Evolutionary conservation across 2,888 invertebrate species (phyloP), one percentile per base, ranked within the genome.

Genomic region (Drosophila koepferae): DNA sequence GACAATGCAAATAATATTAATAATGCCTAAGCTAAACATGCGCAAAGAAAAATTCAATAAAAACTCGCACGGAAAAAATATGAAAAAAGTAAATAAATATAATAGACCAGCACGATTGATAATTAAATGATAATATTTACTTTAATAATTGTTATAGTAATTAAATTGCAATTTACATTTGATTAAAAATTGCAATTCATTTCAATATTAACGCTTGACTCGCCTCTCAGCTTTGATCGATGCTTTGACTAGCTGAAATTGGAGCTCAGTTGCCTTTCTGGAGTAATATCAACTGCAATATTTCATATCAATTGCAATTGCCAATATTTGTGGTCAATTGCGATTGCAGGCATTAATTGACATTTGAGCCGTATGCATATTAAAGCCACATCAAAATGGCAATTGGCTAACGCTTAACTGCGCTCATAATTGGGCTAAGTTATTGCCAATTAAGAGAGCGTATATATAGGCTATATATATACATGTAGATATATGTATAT

Each of bases 401-500:
- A 20, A 18, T n/a, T 9, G 60, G 31, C 31, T 14, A 23, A 48
- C 60, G 51, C 54, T 80, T 44, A 34, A 54, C 60, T 36, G 53
- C 43, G 53, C 65, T 61, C 63, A 61, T 63, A 77, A 77, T 77
- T 77, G 58, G 58, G 46, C 63, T 54, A 61, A 77, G 72, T 58
- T 77, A 63, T 72, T 48, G 61, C n/a, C 62, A 78, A 67, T 78
- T 62, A 73, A 61, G 61, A 49, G 55, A 3, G 16, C 1, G 12
- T 38, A 23, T 23, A 38, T n/a, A 54, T 40, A n/a, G 1, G 10
- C 16, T 46, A 4, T n/a, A n/a, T 18, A 16, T 28, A 23, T 28
- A 16, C 38, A 2, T 40, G 0, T 40, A 40, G 9, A 28, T 40
- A 55, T 16, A 20, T 20, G 20, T 20, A 20, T 36, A 20, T 18